Percentiles rank a stretch among this genome's conserved stretches.
phyloP scores from a whole-genome alignment of 1,140 invertebrate species.

The Drosophila aff. region DNA sequence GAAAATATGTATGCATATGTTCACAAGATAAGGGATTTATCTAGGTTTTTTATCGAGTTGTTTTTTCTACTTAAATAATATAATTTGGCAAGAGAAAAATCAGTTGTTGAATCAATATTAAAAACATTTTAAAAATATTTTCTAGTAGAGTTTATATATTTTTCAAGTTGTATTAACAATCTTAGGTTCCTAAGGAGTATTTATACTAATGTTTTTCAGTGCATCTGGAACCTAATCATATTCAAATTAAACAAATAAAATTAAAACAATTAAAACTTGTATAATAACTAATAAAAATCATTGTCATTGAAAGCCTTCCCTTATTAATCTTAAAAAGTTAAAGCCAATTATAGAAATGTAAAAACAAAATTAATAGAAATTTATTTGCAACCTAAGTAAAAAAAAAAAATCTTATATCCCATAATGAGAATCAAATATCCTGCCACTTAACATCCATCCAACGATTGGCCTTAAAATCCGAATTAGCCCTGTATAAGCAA shows the following conservation, averaged over 20 bases:
- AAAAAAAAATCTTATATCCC: not conserved
- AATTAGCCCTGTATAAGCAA: slow-evolving; percentile 39
- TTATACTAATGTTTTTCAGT: not conserved
- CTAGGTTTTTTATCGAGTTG: too few species aligned
- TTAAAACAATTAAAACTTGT: not conserved
- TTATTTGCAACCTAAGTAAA: not conserved
- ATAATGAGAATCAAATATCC: slow-evolving; percentile 14
- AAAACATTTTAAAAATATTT: not conserved
- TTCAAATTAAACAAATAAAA: not conserved
- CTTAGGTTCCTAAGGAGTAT: accelerated
- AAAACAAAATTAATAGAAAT: not conserved
- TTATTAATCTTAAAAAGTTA: not conserved
- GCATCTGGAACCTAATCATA: too few species aligned
- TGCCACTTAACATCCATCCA: slow-evolving; percentile 1
- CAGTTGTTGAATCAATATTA: too few species aligned
- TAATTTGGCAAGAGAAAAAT: too few species aligned
- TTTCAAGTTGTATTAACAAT: not conserved
- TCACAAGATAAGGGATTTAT: too few species aligned
- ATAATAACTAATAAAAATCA: not conserved
- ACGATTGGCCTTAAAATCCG: slow-evolving; percentile 25
- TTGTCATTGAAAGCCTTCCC: not conserved
- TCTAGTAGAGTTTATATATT: not conserved
- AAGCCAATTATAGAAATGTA: too few species aligned
- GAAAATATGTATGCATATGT: too few species aligned
- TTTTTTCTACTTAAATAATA: too few species aligned